These are phyloP conservation scores for Meloidogyne exigua DNA, from an alignment of 1,140 invertebrate genomes.

Conservation along the genomic window DNA sequence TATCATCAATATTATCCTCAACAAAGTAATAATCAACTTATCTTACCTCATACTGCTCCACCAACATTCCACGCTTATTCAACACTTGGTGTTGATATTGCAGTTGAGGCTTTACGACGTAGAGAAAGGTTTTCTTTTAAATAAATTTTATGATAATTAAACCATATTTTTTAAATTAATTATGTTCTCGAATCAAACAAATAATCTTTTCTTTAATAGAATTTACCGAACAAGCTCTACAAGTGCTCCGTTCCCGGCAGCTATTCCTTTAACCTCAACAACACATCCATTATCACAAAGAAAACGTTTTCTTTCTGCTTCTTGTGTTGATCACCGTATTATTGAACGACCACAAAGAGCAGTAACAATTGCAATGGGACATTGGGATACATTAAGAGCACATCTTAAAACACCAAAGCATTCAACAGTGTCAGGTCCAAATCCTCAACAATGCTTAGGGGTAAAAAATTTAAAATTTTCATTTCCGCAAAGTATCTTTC, in stretches of 20 bases:
- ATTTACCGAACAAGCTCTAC: conserved; percentile 9
- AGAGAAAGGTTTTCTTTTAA: neutral
- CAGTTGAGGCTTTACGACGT: conserved; percentile 23
- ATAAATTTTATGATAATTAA: too few relatives aligned
- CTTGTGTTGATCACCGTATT: conserved; percentile 14
- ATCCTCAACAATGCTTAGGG: neutral
- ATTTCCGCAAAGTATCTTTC: too few relatives aligned
- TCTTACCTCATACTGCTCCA: conserved; percentile 6
- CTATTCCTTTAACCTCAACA: conserved; percentile 16
- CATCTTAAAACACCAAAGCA: conserved; percentile 21
- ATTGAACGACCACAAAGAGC: conserved; percentile 16
- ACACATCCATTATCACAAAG: conserved; percentile 12
- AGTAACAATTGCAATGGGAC: conserved; percentile 22
- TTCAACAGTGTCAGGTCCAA: conserved; percentile 12
- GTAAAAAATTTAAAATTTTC: neutral
- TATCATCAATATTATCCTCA: conserved; percentile 4
- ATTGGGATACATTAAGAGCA: conserved; percentile 23
- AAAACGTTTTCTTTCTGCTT: conserved; percentile 18
- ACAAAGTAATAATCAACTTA: neutral
- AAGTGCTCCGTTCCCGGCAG: conserved; percentile 13
- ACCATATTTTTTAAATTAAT: too few relatives aligned
- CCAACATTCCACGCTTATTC: neutral
- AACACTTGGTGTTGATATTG: conserved; percentile 25
- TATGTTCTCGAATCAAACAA: too few relatives aligned
- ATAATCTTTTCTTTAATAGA: conserved; percentile 3